phyloP scores from a whole-genome alignment of 2,888 invertebrate genomes.

The Eupithecia centaureata region DNA sequence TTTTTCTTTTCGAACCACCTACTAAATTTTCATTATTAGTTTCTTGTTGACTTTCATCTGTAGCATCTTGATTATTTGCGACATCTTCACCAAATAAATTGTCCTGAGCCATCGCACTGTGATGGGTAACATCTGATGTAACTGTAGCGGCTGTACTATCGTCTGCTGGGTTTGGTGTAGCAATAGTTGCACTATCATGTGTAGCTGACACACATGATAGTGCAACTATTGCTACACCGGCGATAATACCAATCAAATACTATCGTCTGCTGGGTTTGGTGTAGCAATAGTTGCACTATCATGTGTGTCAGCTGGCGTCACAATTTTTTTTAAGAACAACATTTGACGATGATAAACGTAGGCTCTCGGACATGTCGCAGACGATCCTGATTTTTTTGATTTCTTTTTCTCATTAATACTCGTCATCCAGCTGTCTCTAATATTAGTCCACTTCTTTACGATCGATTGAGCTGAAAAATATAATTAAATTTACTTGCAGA shows the following conservation, averaged over 20 bases:
- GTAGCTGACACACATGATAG: constrained; percentile 40
- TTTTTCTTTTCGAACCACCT: constrained; percentile 36
- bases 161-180: constrained; percentile 36
- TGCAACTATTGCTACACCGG: constrained; percentile 36
- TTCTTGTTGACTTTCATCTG: constrained; percentile 42
- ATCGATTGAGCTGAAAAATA: constrained; percentile 39
- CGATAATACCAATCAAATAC: constrained; percentile 41
- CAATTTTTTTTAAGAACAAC: constrained; percentile 32
- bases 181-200: constrained; percentile 36
- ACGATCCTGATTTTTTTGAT: constrained; percentile 36
- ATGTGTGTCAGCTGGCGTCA: constrained; percentile 38
- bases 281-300: constrained; percentile 37
- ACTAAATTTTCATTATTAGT: constrained; percentile 40
- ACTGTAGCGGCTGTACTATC: constrained; percentile 37
- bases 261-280: constrained; percentile 37
- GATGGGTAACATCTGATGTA: constrained; percentile 31
- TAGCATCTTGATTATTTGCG: constrained; percentile 43
- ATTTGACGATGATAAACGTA: constrained; percentile 33
- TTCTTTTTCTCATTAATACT: constrained; percentile 36
- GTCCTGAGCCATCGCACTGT: constrained; percentile 37
- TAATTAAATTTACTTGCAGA: constrained; percentile 37
- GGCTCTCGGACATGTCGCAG: constrained; percentile 30
- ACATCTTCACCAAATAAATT: constrained; percentile 34
- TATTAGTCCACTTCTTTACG: constrained; percentile 34
- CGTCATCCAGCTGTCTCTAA: constrained; percentile 34